Evolutionary conservation across 2,797 vertebrate genomes (phyloP).

Genomic region (Hippopotamyrus pictus): DNA sequence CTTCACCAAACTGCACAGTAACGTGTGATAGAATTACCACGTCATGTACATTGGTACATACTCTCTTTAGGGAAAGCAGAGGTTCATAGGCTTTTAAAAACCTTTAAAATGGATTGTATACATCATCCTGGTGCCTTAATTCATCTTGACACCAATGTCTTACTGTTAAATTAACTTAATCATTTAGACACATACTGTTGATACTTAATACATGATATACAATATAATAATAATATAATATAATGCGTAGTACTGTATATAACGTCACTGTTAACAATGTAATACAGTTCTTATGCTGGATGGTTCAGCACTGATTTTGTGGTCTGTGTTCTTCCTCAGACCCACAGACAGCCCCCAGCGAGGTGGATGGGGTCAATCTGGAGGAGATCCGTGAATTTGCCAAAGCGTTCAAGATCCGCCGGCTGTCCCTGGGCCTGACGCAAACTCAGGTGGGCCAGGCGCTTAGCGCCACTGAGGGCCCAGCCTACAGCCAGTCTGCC

Average conservation of each 20-base stretch:
- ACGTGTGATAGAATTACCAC: not conserved
- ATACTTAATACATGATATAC: not conserved
- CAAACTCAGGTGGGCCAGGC: conserved; percentile 99
- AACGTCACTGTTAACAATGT: not conserved
- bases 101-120: not conserved
- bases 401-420: conserved; percentile 99
- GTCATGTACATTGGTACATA: not conserved
- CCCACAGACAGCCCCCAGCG: conserved; percentile 89
- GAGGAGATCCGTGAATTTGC: conserved; percentile 99
- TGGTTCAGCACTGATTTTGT: not conserved
- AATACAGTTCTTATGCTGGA: not conserved
- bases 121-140: not conserved
- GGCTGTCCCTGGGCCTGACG: conserved; percentile 96
- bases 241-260: not conserved
- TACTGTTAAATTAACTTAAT: not conserved
- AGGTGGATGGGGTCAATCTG: conserved; percentile 98
- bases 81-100: not conserved
- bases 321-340: conserved; percentile 55
- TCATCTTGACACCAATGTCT: not conserved
- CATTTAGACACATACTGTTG: not conserved
- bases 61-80: not conserved
- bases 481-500: conserved; percentile 98
- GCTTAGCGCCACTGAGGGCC: conserved; percentile 93
- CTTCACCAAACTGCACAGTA: not conserved
- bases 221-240: not conserved